Percentiles rank a stretch among this genome's conserved stretches.
These are phyloP conservation scores for Amphilophus citrinellus DNA, from an alignment of 2,113 vertebrate species.

Conservation along the genomic window DNA sequence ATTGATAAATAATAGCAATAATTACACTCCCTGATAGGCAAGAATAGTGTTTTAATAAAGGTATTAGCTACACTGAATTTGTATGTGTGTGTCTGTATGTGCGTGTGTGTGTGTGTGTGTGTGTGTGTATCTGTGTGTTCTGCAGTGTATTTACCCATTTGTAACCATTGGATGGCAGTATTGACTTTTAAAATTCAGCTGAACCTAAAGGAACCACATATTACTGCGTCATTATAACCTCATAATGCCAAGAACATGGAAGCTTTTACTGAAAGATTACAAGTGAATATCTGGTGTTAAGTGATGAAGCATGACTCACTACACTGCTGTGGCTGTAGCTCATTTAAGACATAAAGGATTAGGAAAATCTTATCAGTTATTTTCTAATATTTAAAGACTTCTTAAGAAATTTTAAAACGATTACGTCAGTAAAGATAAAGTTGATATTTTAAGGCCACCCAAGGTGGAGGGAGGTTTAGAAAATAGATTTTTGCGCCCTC, in stretches of 20 bases:
- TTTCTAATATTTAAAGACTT: conserved; percentile 5
- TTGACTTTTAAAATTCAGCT: conserved; percentile 52
- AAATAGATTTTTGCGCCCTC: not conserved
- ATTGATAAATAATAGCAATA: not conserved
- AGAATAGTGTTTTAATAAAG: not conserved
- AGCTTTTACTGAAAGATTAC: conserved; percentile 27
- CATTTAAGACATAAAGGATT: conserved; percentile 11
- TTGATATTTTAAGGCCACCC: not conserved
- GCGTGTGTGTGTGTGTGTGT: not conserved
- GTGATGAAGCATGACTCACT: conserved; percentile 9
- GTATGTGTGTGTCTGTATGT: not conserved
- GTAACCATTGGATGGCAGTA: conserved; percentile 73
- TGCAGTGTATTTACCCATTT: conserved; percentile 15
- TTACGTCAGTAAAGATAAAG: not conserved
- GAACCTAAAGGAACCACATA: not conserved
- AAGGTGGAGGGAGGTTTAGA: not conserved
- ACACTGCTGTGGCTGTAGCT: not conserved
- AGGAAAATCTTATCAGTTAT: not conserved
- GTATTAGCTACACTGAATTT: not conserved
- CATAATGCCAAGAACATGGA: conserved; percentile 24
- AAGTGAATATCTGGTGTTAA: not conserved
- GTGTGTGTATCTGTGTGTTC: not conserved
- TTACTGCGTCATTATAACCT: conserved; percentile 21
- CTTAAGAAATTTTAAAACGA: not conserved
- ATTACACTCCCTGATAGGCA: not conserved